Conservation (phyloP, 2,888 invertebrate genomes). For the Erebia palarica region DNA sequence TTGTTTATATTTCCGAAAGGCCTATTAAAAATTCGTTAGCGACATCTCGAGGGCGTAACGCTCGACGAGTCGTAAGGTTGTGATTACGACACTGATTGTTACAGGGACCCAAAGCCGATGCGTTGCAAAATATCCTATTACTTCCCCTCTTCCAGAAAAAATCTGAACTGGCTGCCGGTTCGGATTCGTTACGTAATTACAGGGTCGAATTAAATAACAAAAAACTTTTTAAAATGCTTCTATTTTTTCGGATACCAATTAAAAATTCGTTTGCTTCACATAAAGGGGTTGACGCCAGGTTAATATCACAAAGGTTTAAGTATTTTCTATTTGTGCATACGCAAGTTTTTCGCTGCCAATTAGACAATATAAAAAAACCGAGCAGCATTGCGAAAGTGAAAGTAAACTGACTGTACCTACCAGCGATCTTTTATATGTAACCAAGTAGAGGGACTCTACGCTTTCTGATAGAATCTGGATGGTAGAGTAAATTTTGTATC, state of each 20-base stretch:
- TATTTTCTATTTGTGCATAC: neutral
- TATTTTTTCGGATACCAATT: conserved; percentile 14
- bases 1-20: conserved; percentile 40
- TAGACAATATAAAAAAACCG: neutral
- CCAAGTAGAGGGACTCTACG: neutral
- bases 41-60: conserved; percentile 64
- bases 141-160: conserved; percentile 58
- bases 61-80: conserved; percentile 68
- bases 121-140: conserved; percentile 60
- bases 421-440: neutral
- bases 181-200: conserved; percentile 61
- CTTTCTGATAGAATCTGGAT: neutral
- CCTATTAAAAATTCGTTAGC: conserved; percentile 70
- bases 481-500: neutral
- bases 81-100: conserved; percentile 65
- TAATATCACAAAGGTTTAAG: conserved; percentile 4
- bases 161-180: conserved; percentile 62
- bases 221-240: conserved; percentile 19
- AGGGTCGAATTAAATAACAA: conserved; percentile 41
- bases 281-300: neutral
- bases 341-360: neutral
- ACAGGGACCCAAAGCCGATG: conserved; percentile 52
- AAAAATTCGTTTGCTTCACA: conserved; percentile 7
- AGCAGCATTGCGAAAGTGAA: neutral
- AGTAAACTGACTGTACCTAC: neutral